Base-by-base conservation (phyloP, 2,797 vertebrate species). In the Pelobates cultripes region DNA sequence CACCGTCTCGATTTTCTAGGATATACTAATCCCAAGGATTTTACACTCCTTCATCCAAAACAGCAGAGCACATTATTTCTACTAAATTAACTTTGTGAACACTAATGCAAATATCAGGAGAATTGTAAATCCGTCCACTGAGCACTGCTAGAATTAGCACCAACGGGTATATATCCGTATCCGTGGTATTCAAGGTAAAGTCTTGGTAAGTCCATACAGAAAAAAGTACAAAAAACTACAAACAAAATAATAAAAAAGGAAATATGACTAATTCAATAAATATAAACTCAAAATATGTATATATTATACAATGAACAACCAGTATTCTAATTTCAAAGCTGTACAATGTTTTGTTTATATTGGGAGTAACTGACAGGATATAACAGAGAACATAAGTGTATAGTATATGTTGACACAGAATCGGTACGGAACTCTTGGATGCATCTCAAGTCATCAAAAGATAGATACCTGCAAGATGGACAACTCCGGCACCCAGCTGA, bases 101-200 rank as follows among this genome's bases (percentile, higher is more conserved):
- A 4, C 41, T 43, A 68, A 68, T 4, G n/a, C 28, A 43, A 3
- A 13, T 12, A 4, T 14, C 42, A 8, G 41, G 40, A 14, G 66
- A 15, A 42, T 68, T 14, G 66, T 68, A 68, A 68, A 68, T 68
- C 66, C 40, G 7, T 68, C 43, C 66, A 68, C 41, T 43, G 66
- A 4, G 28, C 7, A 15, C 28, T 7, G 41, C 40, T 42, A 15
- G 42, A 42, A 68, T 64, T 10, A 64, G n/a, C 17, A 17, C 6
- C 61, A 40, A 64, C 9, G 61, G 47, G 47, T 51, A 40, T 40
- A 28, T 64, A 17, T 28, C 61, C 57, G 14, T n/a, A 13, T 60
- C 57, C 57, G 15, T 57, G 14, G 55, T 57, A 12, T 3, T 14
- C 55, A 10, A 10, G 47, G 7, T 12, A 57, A 15, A 4, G 4